These are phyloP conservation scores for Euwallacea fornicatus DNA, from an alignment of 1,140 invertebrate genomes.

Conservation along the genomic window DNA sequence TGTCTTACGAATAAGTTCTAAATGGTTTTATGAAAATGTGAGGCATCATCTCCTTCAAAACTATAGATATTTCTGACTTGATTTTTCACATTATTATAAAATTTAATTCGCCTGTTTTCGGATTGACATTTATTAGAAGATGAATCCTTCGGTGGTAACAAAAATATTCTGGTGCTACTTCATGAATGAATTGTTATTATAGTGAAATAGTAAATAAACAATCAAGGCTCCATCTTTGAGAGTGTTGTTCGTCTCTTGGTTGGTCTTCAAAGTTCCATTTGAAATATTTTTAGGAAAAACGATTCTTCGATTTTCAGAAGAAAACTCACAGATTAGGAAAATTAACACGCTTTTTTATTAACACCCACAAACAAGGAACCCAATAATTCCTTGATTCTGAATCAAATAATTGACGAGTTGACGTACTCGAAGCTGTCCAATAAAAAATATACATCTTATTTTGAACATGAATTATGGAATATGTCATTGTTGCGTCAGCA, in stretches of 20 bases:
- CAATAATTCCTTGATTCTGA: not conserved
- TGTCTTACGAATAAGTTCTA: conserved; percentile 43
- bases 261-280: not conserved
- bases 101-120: conserved; percentile 5
- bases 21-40: conserved; percentile 36
- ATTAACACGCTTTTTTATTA: conserved; percentile 28
- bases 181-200: conserved; percentile 50
- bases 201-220: conserved; percentile 50
- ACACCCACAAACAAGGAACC: conserved; percentile 37
- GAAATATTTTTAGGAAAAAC: not conserved
- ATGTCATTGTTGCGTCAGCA: not conserved
- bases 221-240: conserved; percentile 12
- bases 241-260: not conserved
- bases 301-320: conserved; percentile 2
- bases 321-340: conserved; percentile 12
- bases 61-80: not conserved
- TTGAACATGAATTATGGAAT: not conserved
- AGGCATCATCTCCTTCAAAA: conserved; percentile 28
- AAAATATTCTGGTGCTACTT: conserved; percentile 44
- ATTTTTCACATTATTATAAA: not conserved
- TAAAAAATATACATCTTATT: not conserved
- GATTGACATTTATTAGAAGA: conserved; percentile 3
- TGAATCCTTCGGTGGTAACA: conserved; percentile 19
- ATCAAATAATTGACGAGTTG: conserved; percentile 1
- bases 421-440: not conserved